Conservation (phyloP, 2,113 vertebrate genomes). For the Cebus imitator region DNA sequence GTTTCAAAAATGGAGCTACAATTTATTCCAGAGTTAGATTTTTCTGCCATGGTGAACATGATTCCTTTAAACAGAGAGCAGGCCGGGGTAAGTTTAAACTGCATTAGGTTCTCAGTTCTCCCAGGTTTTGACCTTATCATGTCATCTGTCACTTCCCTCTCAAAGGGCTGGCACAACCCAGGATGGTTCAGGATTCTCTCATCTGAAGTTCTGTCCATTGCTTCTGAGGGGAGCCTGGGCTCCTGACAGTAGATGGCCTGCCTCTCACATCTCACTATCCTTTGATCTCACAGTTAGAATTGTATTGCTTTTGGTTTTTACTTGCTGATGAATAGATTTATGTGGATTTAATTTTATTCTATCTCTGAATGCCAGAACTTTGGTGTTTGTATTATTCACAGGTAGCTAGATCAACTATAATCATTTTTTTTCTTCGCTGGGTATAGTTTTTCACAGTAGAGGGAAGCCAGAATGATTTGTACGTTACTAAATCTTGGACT, state of each 20-base stretch:
- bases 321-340: conserved; percentile 40
- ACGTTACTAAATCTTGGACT: conserved; percentile 55
- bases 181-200: neutral
- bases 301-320: conserved; percentile 35
- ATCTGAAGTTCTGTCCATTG: neutral
- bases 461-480: conserved; percentile 35
- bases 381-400: conserved; percentile 27
- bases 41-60: neutral
- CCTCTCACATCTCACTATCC: neutral
- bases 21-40: neutral
- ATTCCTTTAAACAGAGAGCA: neutral
- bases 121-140: neutral
- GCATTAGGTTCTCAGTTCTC: neutral
- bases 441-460: conserved; percentile 19
- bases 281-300: neutral
- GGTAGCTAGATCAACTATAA: neutral
- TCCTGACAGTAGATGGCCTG: neutral
- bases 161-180: neutral
- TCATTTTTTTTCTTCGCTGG: neutral
- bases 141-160: neutral
- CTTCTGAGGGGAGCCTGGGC: neutral
- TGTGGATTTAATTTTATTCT: conserved; percentile 51
- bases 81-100: neutral
- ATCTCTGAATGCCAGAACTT: conserved; percentile 25
- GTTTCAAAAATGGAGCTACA: neutral